Conservation (phyloP, 1,140 invertebrate species). For the honey bee (Apis mellifera) region Amel_HAv3.1 CM009934.2:12202501-12203000, state of each 20-base stretch:
- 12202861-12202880: neutral
- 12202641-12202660: neutral
- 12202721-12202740: too few relatives aligned
- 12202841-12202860: too few relatives aligned
- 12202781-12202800: too few relatives aligned
- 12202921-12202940: conserved; percentile 47
- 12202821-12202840: too few relatives aligned
- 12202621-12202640: neutral
- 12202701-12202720: too few relatives aligned
- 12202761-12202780: too few relatives aligned
- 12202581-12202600: conserved; percentile 99
- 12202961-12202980: conserved; percentile 34
- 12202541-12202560: conserved; percentile 99
- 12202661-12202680: neutral
- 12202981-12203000: conserved; percentile 43
- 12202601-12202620: conserved; percentile 82
- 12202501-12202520: conserved; percentile 43
- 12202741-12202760: too few relatives aligned
- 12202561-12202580: conserved; percentile 99
- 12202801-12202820: too few relatives aligned
- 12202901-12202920: conserved; percentile 42
- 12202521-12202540: conserved; percentile 90
- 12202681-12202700: conserved; percentile 8
- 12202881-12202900: conserved; percentile 49
- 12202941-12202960: conserved; percentile 21